Percentiles rank a stretch among this genome's conserved stretches.
phyloP scores from a whole-genome alignment of 2,888 invertebrate species.

The Corbicula japonica region DNA sequence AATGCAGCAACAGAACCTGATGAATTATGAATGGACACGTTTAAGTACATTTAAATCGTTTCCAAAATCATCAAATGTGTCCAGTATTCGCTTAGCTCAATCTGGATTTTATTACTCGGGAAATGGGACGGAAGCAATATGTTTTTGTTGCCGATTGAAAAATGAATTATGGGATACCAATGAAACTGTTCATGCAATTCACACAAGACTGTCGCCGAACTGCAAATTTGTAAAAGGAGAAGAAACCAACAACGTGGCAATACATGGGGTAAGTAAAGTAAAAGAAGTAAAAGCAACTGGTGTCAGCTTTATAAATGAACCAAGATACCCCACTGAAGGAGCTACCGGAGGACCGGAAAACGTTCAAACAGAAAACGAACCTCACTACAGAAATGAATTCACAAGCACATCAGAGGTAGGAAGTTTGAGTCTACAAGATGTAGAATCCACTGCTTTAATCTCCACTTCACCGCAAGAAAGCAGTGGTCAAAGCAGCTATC shows the following conservation, averaged over 20 bases:
- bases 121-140: constrained; percentile 13
- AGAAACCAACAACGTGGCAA: constrained; percentile 4
- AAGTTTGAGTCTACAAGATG: too few species aligned
- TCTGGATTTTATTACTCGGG: constrained; percentile 36
- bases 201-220: constrained; percentile 18
- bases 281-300: too few species aligned
- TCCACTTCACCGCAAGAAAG: too few species aligned
- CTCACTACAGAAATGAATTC: too few species aligned
- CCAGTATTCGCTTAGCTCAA: constrained; percentile 11
- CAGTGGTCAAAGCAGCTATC: too few species aligned
- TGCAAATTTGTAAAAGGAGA: constrained; percentile 15
- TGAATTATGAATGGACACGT: constrained; percentile 31
- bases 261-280: too few species aligned
- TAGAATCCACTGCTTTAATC: too few species aligned
- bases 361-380: neutral
- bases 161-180: constrained; percentile 1
- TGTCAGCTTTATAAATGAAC: neutral
- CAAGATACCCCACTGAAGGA: neutral
- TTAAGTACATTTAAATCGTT: constrained; percentile 11
- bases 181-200: constrained; percentile 11
- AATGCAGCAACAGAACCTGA: neutral
- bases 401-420: too few species aligned
- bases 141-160: constrained; percentile 23
- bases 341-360: neutral
- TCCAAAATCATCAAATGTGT: constrained; percentile 3